Conservation (phyloP, 2,888 invertebrate genomes). For the Anthrax anthrax region DNA sequence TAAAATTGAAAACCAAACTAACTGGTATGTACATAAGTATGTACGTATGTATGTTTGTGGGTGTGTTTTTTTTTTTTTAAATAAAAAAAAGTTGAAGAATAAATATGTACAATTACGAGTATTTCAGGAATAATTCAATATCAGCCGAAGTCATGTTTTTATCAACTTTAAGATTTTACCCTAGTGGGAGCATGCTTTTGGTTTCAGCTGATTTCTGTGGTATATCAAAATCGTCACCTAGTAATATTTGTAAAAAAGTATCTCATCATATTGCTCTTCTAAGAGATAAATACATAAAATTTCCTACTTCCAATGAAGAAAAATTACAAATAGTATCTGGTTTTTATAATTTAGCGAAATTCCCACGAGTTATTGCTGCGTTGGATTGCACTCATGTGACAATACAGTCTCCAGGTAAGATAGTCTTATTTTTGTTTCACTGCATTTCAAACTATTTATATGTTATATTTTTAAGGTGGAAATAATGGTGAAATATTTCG, state of each 20-base stretch:
- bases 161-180: slow-evolving; percentile 5
- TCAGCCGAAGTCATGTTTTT: slow-evolving; percentile 3
- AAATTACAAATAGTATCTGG: not conserved
- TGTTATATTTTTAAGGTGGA: not conserved
- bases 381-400: not conserved
- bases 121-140: slow-evolving; percentile 3
- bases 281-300: not conserved
- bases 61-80: no score
- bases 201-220: slow-evolving; percentile 1
- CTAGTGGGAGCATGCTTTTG: slow-evolving; percentile 3
- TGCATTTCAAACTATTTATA: not conserved
- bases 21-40: no score
- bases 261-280: not conserved
- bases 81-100: no score
- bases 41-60: no score
- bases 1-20: no score
- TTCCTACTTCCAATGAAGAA: not conserved
- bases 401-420: slow-evolving; percentile 1
- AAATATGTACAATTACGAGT: no score
- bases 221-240: slow-evolving; percentile 1
- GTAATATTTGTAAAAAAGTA: not conserved
- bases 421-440: not conserved
- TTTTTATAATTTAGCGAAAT: slow-evolving; percentile 1
- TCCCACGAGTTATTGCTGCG: not conserved
- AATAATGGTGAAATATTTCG: slow-evolving; percentile 2